Conservation (phyloP, 1,140 invertebrate genomes). For the Macrosteles quadrilineatus region DNA sequence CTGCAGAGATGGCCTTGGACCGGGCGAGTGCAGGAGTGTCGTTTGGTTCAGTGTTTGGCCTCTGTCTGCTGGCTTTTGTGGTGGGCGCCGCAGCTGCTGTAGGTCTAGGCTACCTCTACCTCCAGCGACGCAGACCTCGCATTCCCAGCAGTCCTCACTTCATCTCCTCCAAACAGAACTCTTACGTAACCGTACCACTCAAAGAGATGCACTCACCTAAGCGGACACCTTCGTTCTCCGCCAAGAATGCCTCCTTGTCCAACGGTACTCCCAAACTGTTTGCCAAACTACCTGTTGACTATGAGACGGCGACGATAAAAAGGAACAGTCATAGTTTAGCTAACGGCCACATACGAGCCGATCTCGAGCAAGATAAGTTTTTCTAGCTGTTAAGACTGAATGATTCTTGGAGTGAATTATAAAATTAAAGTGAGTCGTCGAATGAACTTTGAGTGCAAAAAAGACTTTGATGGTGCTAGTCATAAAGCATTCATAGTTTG, state of each 20-base stretch:
- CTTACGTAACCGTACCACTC: constrained; percentile 77
- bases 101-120: constrained; percentile 50
- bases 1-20: background rate
- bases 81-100: constrained; percentile 45
- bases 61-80: constrained; percentile 42
- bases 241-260: constrained; percentile 32
- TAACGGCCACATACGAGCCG: constrained; percentile 55
- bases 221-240: constrained; percentile 44
- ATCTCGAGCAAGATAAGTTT: constrained; percentile 60
- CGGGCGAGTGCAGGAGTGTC: constrained; percentile 30
- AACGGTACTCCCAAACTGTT: constrained; percentile 37
- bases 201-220: constrained; percentile 59
- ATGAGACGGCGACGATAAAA: constrained; percentile 76
- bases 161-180: constrained; percentile 75
- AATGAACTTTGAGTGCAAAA: background rate
- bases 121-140: constrained; percentile 52
- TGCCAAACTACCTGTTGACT: constrained; percentile 57
- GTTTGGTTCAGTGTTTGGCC: constrained; percentile 57
- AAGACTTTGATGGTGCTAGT: constrained; percentile 14
- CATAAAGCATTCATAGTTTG: constrained; percentile 3
- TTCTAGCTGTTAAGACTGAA: constrained; percentile 45
- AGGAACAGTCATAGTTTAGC: constrained; percentile 67
- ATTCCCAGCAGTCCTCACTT: constrained; percentile 74
- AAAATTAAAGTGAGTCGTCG: background rate
- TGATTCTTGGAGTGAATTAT: background rate